Conservation (phyloP, 2,888 invertebrate species). For the Gortyna flavago region DNA sequence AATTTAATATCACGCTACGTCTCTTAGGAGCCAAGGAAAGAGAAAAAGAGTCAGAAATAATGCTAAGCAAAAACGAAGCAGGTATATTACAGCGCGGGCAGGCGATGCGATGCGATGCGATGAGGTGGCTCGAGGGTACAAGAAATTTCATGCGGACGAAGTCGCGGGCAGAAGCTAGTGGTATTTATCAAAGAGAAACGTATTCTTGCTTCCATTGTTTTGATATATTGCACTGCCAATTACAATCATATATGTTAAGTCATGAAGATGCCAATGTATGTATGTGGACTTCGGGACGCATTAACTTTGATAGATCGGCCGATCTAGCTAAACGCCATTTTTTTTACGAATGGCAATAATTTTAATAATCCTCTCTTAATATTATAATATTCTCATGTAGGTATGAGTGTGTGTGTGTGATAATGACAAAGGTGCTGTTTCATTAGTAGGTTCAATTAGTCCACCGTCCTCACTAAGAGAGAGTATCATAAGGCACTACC, state of each 20-base stretch:
- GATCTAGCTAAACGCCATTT: neutral
- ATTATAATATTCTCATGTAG: neutral
- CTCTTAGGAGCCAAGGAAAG: neutral
- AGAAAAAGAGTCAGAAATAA: neutral
- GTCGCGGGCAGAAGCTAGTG: neutral
- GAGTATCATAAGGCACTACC: slow-evolving; percentile 13
- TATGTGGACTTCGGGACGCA: neutral
- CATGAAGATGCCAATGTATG: neutral
- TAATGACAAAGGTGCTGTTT: neutral
- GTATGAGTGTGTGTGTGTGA: neutral
- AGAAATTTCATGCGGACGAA: neutral
- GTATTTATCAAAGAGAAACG: neutral
- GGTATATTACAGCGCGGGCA: too few relatives aligned
- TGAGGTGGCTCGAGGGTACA: too few relatives aligned
- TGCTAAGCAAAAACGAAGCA: too few relatives aligned
- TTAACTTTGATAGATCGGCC: neutral
- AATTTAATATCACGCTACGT: neutral
- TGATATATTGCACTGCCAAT: neutral
- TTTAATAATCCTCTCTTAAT: neutral
- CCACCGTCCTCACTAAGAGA: neutral
- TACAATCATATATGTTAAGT: too few relatives aligned
- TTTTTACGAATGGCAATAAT: neutral
- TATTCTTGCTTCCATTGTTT: neutral
- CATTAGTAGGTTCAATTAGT: slow-evolving; percentile 28
- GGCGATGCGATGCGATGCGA: neutral